Conservation (phyloP, 2,113 vertebrate genomes). For the Corydoras sp. region DNA sequence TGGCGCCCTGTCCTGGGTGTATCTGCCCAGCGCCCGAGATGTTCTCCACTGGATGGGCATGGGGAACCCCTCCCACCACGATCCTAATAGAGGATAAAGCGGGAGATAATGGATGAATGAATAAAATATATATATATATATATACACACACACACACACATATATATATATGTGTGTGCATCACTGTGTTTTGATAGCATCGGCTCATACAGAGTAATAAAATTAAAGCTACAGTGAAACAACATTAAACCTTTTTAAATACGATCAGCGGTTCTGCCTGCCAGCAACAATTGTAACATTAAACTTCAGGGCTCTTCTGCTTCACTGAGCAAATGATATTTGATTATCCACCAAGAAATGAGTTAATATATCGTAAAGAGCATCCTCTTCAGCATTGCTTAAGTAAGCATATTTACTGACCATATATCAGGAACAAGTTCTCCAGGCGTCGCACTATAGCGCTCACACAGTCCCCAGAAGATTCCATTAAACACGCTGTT, state of each 20-base stretch:
- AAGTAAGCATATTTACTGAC: not conserved
- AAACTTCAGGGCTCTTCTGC: slow-evolving; percentile 9
- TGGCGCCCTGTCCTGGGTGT: too few species aligned
- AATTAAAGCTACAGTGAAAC: not conserved
- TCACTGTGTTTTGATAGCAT: too few species aligned
- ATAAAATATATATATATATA: too few species aligned
- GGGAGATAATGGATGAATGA: too few species aligned
- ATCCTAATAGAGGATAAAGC: too few species aligned
- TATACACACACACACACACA: too few species aligned
- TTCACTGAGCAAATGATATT: slow-evolving; percentile 32
- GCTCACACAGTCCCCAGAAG: not conserved
- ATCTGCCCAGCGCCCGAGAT: too few species aligned
- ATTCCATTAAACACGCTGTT: too few species aligned
- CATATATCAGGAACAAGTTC: slow-evolving; percentile 6
- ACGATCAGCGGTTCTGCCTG: slow-evolving; percentile 10
- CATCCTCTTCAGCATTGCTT: not conserved
- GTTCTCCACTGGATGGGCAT: too few species aligned
- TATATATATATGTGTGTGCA: too few species aligned
- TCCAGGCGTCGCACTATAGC: not conserved
- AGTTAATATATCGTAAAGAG: slow-evolving; percentile 18
- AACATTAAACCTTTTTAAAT: not conserved
- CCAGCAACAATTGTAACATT: slow-evolving; percentile 15
- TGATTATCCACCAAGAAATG: slow-evolving; percentile 14
- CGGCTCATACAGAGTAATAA: not conserved
- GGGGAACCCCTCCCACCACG: too few species aligned